Evolutionary conservation across 2,888 invertebrate species (phyloP), one percentile per base, ranked within the genome.

Genomic region (Pseudeuparius sepicola): DNA sequence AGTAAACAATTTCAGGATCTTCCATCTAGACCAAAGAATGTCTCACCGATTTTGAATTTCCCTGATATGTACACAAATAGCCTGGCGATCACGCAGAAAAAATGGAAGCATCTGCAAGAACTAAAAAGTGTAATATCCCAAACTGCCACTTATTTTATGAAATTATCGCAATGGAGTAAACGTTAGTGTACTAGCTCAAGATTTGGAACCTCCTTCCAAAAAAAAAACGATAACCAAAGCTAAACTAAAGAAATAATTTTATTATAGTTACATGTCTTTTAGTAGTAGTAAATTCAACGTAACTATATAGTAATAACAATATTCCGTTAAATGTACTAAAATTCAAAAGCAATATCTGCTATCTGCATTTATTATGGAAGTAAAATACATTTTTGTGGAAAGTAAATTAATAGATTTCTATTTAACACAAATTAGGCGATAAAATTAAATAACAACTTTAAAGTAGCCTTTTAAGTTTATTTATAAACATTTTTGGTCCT

Each of bases 361-460:
- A n/a, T n/a, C n/a, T n/a, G n/a, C n/a, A n/a, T n/a, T n/a, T n/a
- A n/a, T n/a, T n/a, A n/a, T n/a, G n/a, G n/a, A n/a, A n/a, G n/a
- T n/a, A n/a, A n/a, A n/a, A n/a, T n/a, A n/a, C n/a, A n/a, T n/a
- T n/a, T n/a, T n/a, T n/a, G n/a, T n/a, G n/a, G n/a, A n/a, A n/a
- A n/a, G n/a, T n/a, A n/a, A n/a, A n/a, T n/a, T 20, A 20, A 7
- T 7, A 20, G n/a, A 20, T 20, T 20, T 6, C n/a, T 6, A 20
- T 20, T 20, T 20, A 20, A 20, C 20, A n/a, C 7, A 20, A 20
- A 20, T 20, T 20, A 7, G 6, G 6, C 6, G n/a, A 20, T 20
- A 20, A 20, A 20, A 20, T 20, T n/a, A 20, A 20, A 20, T 20
- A 7, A 20, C 20, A 20, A 20, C 20, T 20, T n/a, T 20, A n/a